These are phyloP conservation scores for Drosophila subquinaria DNA, from an alignment of 2,888 invertebrate species.

Conservation along the genomic window DNA sequence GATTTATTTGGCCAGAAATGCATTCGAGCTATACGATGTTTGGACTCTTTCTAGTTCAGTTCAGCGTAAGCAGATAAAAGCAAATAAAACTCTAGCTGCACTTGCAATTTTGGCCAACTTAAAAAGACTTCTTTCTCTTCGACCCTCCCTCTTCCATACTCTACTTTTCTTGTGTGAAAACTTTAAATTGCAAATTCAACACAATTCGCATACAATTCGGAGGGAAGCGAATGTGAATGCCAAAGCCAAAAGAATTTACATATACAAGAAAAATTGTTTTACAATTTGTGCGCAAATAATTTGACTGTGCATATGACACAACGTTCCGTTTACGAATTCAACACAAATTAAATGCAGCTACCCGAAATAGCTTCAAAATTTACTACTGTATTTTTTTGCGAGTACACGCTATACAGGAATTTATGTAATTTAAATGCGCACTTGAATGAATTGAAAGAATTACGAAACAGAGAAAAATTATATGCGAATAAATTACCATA, in stretches of 20 bases:
- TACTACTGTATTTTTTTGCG: neutral
- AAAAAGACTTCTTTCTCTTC: slow-evolving; percentile 31
- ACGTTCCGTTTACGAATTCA: slow-evolving; percentile 14
- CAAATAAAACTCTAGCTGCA: slow-evolving; percentile 56
- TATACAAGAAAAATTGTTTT: slow-evolving; percentile 59
- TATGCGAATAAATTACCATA: neutral
- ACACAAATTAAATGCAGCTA: slow-evolving; percentile 15
- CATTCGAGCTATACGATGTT: slow-evolving; percentile 23
- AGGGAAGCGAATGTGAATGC: slow-evolving; percentile 31
- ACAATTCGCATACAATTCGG: slow-evolving; percentile 46
- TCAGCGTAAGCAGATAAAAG: slow-evolving; percentile 58
- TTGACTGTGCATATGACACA: slow-evolving; percentile 43
- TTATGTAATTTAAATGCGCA: slow-evolving; percentile 23
- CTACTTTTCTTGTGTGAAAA: slow-evolving; percentile 37
- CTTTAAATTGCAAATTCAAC: slow-evolving; percentile 70
- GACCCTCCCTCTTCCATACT: neutral
- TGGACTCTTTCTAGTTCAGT: neutral
- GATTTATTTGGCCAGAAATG: slow-evolving; percentile 51
- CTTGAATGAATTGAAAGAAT: neutral
- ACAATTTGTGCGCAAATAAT: slow-evolving; percentile 54
- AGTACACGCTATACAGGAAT: neutral
- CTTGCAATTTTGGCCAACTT: slow-evolving; percentile 49
- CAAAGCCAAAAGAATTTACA: slow-evolving; percentile 61
- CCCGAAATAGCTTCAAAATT: slow-evolving; percentile 27
- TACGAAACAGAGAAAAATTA: neutral